phyloP scores from a whole-genome alignment of 2,113 vertebrate species.

The Lucifuga dentata region DNA sequence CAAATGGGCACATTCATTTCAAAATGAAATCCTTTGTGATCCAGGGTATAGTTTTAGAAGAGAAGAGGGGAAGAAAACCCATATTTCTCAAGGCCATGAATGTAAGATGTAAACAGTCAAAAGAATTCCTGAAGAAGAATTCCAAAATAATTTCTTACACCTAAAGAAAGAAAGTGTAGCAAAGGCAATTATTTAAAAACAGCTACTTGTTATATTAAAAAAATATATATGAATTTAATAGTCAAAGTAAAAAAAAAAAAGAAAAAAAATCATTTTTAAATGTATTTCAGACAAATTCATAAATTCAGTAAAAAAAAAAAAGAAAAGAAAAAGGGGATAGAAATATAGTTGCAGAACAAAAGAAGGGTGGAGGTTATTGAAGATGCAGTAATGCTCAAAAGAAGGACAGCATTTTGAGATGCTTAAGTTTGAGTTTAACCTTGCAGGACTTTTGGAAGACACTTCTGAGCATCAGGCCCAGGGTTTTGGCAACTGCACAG shows the following conservation, averaged over 20 bases:
- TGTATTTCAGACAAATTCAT: not conserved
- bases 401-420: slow-evolving; percentile 69
- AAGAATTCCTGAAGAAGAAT: no score
- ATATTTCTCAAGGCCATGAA: slow-evolving; percentile 52
- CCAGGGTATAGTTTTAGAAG: slow-evolving; percentile 59
- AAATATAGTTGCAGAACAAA: slow-evolving; percentile 10
- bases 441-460: slow-evolving; percentile 89
- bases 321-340: no score
- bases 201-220: no score
- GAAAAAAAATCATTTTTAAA: not conserved
- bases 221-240: no score
- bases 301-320: no score
- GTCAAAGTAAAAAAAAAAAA: no score
- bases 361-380: slow-evolving; percentile 29
- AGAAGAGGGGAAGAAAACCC: slow-evolving; percentile 26
- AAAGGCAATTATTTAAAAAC: not conserved
- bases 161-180: not conserved
- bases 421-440: slow-evolving; percentile 88
- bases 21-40: slow-evolving; percentile 61
- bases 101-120: slow-evolving; percentile 1
- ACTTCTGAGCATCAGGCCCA: slow-evolving; percentile 81
- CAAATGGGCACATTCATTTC: slow-evolving; percentile 63
- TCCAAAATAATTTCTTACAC: no score
- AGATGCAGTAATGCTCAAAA: slow-evolving; percentile 43
- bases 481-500: slow-evolving; percentile 86